These are phyloP conservation scores for Hesperia comma DNA, from an alignment of 2,888 invertebrate species.

Conservation along the genomic window DNA sequence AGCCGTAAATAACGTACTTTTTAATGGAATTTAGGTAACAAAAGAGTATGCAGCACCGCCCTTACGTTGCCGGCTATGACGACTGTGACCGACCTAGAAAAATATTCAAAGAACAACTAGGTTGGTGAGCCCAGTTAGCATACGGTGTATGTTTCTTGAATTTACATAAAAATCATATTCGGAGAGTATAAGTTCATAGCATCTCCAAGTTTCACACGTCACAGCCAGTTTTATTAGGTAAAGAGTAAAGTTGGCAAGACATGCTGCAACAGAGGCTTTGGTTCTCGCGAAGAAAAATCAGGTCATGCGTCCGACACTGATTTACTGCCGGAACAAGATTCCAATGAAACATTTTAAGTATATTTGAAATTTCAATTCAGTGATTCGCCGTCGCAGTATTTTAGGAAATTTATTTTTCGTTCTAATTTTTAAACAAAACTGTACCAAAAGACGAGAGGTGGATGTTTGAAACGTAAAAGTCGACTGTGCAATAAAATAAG, in stretches of 20 bases:
- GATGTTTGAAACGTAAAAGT: too few species aligned
- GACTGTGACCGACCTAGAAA: too few species aligned
- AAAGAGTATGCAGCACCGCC: too few species aligned
- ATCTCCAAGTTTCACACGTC: background rate
- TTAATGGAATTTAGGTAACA: too few species aligned
- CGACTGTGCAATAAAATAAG: too few species aligned
- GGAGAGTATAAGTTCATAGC: background rate
- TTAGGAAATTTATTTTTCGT: background rate
- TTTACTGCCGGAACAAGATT: slow-evolving; percentile 19
- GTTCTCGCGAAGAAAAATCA: slow-evolving; percentile 13
- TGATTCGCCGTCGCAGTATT: background rate
- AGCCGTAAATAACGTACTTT: too few species aligned
- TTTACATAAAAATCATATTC: too few species aligned
- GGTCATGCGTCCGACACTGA: slow-evolving; percentile 13
- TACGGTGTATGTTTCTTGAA: too few species aligned
- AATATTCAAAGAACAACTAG: too few species aligned
- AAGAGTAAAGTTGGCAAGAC: slow-evolving; percentile 27
- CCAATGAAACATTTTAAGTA: slow-evolving; percentile 21
- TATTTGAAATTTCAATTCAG: slow-evolving; percentile 13
- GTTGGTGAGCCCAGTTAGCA: too few species aligned
- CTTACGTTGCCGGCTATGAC: too few species aligned
- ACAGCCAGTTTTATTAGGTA: slow-evolving; percentile 17
- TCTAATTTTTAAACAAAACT: background rate
- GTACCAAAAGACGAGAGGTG: too few species aligned
- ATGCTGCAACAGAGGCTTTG: background rate